Evolutionary conservation across 2,888 invertebrate species (phyloP).

Genomic region (Eupithecia vulgata): DNA sequence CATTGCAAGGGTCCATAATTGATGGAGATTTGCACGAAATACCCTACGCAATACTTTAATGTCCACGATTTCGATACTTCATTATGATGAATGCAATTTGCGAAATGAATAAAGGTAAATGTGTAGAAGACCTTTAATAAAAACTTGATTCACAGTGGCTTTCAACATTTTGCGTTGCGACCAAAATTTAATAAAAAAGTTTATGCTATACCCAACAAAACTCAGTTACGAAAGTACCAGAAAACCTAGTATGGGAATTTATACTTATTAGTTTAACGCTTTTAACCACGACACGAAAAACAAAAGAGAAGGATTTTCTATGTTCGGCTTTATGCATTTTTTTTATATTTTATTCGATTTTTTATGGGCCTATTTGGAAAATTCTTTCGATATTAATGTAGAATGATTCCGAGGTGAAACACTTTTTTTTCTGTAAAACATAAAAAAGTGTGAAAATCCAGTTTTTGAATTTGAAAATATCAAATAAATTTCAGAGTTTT

Average conservation of each 20-base stretch:
- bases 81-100: slow-evolving; percentile 29
- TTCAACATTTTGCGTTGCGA: slow-evolving; percentile 14
- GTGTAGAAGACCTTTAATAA: slow-evolving; percentile 31
- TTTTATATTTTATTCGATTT: too few species aligned
- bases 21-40: slow-evolving; percentile 27
- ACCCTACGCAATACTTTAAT: slow-evolving; percentile 25
- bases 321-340: too few species aligned
- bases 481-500: too few species aligned
- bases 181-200: slow-evolving; percentile 2
- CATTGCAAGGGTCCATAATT: slow-evolving; percentile 17
- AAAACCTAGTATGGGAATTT: background rate
- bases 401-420: too few species aligned
- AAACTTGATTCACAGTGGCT: slow-evolving; percentile 29
- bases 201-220: background rate
- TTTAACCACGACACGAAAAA: too few species aligned
- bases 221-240: background rate
- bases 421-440: too few species aligned
- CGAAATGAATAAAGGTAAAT: slow-evolving; percentile 21
- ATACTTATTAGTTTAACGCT: background rate
- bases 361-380: too few species aligned
- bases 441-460: too few species aligned
- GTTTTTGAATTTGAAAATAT: too few species aligned
- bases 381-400: too few species aligned
- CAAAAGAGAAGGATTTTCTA: too few species aligned
- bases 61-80: slow-evolving; percentile 29